phyloP scores from a whole-genome alignment of 2,113 vertebrate genomes.

The Zosterops lateralis region DNA sequence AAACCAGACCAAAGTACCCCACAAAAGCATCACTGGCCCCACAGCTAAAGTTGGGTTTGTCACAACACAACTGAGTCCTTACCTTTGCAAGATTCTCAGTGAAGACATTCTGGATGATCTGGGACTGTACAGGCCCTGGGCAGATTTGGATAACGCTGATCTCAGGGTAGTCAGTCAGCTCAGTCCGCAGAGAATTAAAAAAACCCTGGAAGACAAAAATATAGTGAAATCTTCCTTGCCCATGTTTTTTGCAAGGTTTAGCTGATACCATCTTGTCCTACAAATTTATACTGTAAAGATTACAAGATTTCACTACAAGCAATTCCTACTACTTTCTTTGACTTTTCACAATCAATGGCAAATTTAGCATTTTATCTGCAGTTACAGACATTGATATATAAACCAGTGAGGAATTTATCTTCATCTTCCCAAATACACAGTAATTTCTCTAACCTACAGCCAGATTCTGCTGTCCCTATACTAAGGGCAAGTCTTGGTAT shows the following conservation, averaged over 20 bases:
- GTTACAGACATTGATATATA: neutral
- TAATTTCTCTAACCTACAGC: neutral
- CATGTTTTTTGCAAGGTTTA: neutral
- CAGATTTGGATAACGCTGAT: constrained; percentile 86
- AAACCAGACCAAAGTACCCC: neutral
- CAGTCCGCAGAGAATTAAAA: constrained; percentile 85
- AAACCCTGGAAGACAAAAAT: constrained; percentile 79
- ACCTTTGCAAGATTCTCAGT: constrained; percentile 85
- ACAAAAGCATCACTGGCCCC: neutral
- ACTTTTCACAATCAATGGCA: neutral
- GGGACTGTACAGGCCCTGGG: constrained; percentile 90
- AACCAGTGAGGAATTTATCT: neutral
- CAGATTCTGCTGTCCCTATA: neutral
- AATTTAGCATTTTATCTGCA: neutral
- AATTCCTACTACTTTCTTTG: neutral
- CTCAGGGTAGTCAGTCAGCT: constrained; percentile 83
- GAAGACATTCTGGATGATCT: constrained; percentile 87
- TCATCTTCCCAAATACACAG: neutral
- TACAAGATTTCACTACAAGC: neutral
- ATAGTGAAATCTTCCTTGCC: neutral
- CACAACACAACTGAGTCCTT: neutral
- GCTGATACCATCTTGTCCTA: neutral
- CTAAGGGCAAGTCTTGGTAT: neutral
- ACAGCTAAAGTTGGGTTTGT: neutral
- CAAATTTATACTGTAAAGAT: neutral